Evolutionary conservation across 1,140 invertebrate species (phyloP).

Genomic region (Microplitis mediator): DNA sequence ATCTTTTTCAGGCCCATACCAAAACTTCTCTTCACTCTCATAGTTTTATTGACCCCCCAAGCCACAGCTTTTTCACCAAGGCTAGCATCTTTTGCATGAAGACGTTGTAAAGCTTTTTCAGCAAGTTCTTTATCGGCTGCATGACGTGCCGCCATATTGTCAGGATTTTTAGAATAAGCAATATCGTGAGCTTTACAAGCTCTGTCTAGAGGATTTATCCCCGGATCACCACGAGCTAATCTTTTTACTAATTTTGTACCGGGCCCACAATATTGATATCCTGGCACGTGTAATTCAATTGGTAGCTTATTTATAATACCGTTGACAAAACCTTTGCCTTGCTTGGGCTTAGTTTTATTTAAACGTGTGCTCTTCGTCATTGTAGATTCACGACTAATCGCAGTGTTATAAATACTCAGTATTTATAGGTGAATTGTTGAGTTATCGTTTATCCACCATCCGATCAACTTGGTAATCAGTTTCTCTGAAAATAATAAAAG

Average conservation of each 20-base stretch:
- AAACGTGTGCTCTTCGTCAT: neutral
- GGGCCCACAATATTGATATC: no score
- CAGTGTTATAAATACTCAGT: no score
- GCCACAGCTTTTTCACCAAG: constrained; percentile 44
- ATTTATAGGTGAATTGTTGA: no score
- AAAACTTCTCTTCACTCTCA: constrained; percentile 38
- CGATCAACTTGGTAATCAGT: no score
- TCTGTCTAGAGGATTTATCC: neutral
- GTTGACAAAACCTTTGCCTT: neutral
- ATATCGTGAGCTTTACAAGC: neutral
- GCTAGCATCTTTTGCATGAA: constrained; percentile 49
- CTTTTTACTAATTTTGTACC: no score
- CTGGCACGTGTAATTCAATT: neutral
- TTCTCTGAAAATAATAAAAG: no score
- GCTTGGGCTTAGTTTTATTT: neutral
- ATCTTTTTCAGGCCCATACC: no score
- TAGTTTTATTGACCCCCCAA: constrained; percentile 41
- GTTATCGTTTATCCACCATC: no score
- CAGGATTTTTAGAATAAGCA: neutral
- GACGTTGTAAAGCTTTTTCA: neutral
- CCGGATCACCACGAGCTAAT: no score
- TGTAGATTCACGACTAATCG: neutral
- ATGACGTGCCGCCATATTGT: neutral
- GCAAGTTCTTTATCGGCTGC: neutral
- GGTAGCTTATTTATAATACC: neutral